Percentiles rank a stretch among this genome's conserved stretches.
Conservation (phyloP, 2,888 invertebrate genomes). For the Napeogenes inachia region DNA sequence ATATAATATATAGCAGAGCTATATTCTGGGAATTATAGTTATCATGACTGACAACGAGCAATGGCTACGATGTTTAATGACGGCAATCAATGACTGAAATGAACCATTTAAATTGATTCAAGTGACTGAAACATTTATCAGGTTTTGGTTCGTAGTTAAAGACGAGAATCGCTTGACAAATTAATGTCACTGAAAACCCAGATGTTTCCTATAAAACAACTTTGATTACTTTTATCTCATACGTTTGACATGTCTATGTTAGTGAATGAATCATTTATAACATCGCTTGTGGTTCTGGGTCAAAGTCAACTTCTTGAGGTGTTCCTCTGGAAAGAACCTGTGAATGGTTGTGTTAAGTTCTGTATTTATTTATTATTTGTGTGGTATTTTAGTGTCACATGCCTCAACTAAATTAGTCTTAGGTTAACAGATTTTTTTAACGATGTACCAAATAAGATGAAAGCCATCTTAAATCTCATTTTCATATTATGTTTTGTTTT, state of each 20-base stretch:
- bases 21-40: slow-evolving; percentile 12
- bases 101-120: slow-evolving; percentile 29
- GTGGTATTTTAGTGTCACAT: too few relatives aligned
- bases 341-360: slow-evolving; percentile 2
- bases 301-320: slow-evolving; percentile 33
- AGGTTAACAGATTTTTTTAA: too few relatives aligned
- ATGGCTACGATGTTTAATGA: slow-evolving; percentile 19
- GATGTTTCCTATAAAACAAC: slow-evolving; percentile 22
- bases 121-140: slow-evolving; percentile 23
- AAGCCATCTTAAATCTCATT: too few relatives aligned
- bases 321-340: slow-evolving; percentile 22
- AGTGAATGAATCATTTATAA: slow-evolving; percentile 29
- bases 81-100: slow-evolving; percentile 28
- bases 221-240: slow-evolving; percentile 6
- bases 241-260: slow-evolving; percentile 13
- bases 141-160: slow-evolving; percentile 13
- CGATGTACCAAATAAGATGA: too few relatives aligned
- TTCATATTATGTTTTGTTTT: too few relatives aligned
- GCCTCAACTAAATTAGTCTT: too few relatives aligned
- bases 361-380: background rate
- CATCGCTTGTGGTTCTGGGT: slow-evolving; percentile 34
- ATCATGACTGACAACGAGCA: slow-evolving; percentile 13
- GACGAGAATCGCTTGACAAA: slow-evolving; percentile 11
- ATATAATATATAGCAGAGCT: background rate
- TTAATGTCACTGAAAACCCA: background rate